Conservation (phyloP, 2,113 vertebrate genomes). For the Thryonomys swinderianus region DNA sequence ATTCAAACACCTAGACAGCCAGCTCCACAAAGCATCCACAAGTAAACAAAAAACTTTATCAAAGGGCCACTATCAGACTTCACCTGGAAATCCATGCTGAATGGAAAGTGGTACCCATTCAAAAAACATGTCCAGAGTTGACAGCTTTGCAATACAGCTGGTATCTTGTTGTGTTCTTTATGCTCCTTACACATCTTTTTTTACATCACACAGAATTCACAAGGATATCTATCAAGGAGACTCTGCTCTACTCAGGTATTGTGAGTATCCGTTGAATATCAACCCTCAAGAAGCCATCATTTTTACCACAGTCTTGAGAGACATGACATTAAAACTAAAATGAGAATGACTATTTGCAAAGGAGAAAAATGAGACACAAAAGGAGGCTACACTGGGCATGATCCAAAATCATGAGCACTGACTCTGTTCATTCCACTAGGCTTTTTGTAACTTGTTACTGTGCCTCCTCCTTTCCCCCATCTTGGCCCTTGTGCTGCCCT, state of each 20-base stretch:
- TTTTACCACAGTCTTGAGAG: background rate
- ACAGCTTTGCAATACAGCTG: background rate
- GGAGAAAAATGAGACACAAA: background rate
- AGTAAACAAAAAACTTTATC: slow-evolving; percentile 5
- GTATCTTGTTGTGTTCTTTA: background rate
- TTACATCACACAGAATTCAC: background rate
- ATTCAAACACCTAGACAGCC: background rate
- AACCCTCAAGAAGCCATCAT: background rate
- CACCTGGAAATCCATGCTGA: background rate
- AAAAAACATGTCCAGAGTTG: background rate
- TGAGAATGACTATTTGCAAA: background rate
- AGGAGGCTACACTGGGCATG: fast-evolving
- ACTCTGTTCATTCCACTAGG: background rate
- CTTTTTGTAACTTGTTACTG: background rate
- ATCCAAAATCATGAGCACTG: background rate
- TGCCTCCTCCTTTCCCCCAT: background rate
- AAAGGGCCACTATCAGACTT: background rate
- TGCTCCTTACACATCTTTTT: background rate
- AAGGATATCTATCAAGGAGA: background rate
- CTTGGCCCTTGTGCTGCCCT: background rate
- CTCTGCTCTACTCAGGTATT: background rate
- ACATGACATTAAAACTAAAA: background rate
- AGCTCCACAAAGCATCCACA: background rate
- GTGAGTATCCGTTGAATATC: background rate
- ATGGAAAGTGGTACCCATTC: background rate